These are phyloP conservation scores for Amiota mariae DNA, from an alignment of 2,888 invertebrate species.

Conservation along the genomic window DNA sequence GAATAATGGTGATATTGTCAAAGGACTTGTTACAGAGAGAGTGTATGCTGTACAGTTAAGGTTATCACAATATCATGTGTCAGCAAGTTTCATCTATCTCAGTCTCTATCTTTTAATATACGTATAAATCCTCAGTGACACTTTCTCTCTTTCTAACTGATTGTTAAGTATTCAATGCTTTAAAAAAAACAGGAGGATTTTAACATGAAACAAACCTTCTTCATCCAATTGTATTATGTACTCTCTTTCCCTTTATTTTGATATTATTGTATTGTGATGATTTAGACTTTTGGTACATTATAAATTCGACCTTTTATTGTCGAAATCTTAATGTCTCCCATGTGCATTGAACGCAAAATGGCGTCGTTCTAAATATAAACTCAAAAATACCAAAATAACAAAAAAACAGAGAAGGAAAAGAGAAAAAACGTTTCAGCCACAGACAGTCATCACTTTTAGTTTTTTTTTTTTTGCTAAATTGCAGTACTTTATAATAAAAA, in stretches of 20 bases:
- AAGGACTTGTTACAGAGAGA: not conserved
- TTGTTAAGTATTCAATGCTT: no score
- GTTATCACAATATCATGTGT: not conserved
- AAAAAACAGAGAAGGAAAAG: not conserved
- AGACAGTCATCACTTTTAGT: not conserved
- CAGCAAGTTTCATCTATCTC: no score
- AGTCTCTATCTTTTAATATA: no score
- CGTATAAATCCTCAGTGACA: no score
- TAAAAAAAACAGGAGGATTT: not conserved
- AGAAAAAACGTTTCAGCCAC: not conserved
- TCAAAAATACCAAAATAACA: not conserved
- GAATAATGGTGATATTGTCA: not conserved
- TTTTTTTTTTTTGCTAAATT: not conserved
- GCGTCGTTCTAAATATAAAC: slow-evolving; percentile 4
- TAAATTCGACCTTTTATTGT: slow-evolving; percentile 6
- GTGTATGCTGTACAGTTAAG: not conserved
- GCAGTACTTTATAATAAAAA: not conserved
- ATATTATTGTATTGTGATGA: not conserved
- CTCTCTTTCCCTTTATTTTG: not conserved
- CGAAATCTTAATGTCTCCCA: slow-evolving; percentile 17
- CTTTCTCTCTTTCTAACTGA: no score
- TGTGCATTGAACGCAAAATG: not conserved
- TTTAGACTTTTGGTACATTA: no score
- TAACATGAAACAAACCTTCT: not conserved
- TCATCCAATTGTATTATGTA: not conserved